Evolutionary conservation across 2,113 vertebrate genomes (phyloP).

Genomic region (Romanogobio albipinnatus): DNA sequence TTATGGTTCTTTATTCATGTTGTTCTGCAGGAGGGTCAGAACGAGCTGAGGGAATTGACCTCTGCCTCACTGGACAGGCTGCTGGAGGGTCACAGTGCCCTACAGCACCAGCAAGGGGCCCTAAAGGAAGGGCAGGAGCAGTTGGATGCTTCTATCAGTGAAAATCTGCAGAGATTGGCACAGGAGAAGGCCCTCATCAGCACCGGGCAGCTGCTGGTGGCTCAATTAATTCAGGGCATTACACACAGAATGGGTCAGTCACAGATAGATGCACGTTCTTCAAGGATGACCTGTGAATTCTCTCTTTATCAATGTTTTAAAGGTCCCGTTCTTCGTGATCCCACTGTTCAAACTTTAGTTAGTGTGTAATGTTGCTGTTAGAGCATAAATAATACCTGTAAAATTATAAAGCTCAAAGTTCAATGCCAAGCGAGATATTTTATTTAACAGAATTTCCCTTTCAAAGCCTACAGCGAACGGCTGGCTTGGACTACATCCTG

Average conservation of each 20-base stretch:
- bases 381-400: too few species aligned
- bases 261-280: not conserved
- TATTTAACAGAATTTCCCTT: too few species aligned
- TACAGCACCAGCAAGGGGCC: conserved; percentile 76
- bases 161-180: conserved; percentile 69
- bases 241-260: conserved; percentile 74
- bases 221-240: conserved; percentile 76
- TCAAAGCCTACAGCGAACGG: too few species aligned
- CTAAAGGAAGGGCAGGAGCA: conserved; percentile 74
- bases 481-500: too few species aligned
- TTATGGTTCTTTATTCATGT: not conserved
- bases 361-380: too few species aligned
- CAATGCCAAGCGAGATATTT: too few species aligned
- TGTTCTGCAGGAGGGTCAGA: conserved; percentile 75
- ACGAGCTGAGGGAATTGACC: conserved; percentile 71
- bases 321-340: too few species aligned
- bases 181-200: conserved; percentile 78
- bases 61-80: conserved; percentile 73
- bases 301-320: not conserved
- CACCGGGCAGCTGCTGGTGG: conserved; percentile 71
- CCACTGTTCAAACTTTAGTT: too few species aligned
- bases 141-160: conserved; percentile 68
- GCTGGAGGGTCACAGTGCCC: conserved; percentile 71
- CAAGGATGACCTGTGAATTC: not conserved
- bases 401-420: too few species aligned